Conservation (phyloP, 2,888 invertebrate genomes). For the Sabatieria punctata region DNA sequence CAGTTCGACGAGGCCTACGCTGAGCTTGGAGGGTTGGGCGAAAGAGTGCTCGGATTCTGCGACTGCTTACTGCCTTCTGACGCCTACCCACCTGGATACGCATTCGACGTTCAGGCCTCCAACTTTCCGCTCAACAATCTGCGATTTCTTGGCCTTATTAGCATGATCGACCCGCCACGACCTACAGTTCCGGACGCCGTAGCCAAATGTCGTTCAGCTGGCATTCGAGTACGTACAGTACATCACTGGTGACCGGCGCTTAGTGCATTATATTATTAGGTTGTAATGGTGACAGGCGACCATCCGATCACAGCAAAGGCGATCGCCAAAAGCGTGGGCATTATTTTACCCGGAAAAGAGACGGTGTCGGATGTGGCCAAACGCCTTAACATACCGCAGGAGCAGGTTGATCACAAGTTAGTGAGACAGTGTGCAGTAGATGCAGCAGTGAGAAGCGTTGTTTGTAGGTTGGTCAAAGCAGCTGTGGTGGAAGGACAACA, state of each 20-base stretch:
- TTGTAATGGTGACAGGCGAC: too few relatives aligned
- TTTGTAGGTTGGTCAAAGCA: slow-evolving; percentile 11
- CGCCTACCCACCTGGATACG: slow-evolving; percentile 41
- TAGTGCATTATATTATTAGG: slow-evolving; percentile 74
- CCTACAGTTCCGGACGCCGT: slow-evolving; percentile 51
- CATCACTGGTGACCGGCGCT: too few relatives aligned
- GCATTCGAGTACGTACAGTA: slow-evolving; percentile 41
- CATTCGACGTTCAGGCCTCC: slow-evolving; percentile 56
- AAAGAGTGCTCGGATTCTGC: slow-evolving; percentile 35
- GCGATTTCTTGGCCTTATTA: slow-evolving; percentile 52
- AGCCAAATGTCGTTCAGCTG: slow-evolving; percentile 51
- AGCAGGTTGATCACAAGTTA: too few relatives aligned
- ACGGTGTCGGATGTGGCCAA: slow-evolving; percentile 84
- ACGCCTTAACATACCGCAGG: slow-evolving; percentile 65
- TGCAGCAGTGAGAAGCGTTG: too few relatives aligned
- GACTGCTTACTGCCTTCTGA: slow-evolving; percentile 33
- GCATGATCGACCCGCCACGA: slow-evolving; percentile 55
- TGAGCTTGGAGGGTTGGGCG: slow-evolving; percentile 24
- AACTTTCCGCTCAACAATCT: slow-evolving; percentile 55
- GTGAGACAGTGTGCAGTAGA: not conserved
- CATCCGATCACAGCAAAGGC: slow-evolving; percentile 59
- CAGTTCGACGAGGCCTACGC: slow-evolving; percentile 33
- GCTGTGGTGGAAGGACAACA: slow-evolving; percentile 34
- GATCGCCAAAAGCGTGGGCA: slow-evolving; percentile 72
- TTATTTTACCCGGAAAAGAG: slow-evolving; percentile 73